A percentile compares a stretch with the other conserved stretches of the same genome.
These are phyloP conservation scores for Salarias fasciatus DNA, from an alignment of 2,797 vertebrate genomes.

Conservation along the genomic window DNA sequence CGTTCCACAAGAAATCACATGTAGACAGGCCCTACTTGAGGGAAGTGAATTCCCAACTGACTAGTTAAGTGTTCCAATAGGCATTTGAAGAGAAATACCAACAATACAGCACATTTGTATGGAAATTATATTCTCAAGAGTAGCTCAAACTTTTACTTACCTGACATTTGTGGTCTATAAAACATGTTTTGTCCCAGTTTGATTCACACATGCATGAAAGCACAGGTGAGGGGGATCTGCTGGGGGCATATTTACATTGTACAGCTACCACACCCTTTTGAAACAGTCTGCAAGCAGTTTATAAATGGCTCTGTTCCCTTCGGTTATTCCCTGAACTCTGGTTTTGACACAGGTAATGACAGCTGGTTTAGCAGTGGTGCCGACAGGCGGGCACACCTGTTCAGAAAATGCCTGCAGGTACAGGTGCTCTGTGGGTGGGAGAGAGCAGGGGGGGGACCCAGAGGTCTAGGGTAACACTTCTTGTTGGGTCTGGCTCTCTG, in stretches of 20 bases:
- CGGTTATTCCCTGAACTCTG: conserved; percentile 89
- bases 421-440: conserved; percentile 72
- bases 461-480: conserved; percentile 66
- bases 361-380: conserved; percentile 85
- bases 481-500: conserved; percentile 65
- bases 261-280: conserved; percentile 86
- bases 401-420: conserved; percentile 80
- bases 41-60: conserved; percentile 76
- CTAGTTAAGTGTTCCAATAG: conserved; percentile 82
- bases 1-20: conserved; percentile 85
- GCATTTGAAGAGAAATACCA: conserved; percentile 85
- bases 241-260: conserved; percentile 85
- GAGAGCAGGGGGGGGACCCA: conserved; percentile 61
- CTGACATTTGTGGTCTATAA: conserved; percentile 87
- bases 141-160: conserved; percentile 86
- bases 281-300: conserved; percentile 90
- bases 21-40: conserved; percentile 82
- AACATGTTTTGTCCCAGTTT: conserved; percentile 85
- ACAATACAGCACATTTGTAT: conserved; percentile 85
- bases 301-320: conserved; percentile 91
- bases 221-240: conserved; percentile 82
- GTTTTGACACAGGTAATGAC: conserved; percentile 87
- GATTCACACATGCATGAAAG: conserved; percentile 86
- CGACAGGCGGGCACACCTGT: conserved; percentile 81
- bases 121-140: conserved; percentile 83